Evolutionary conservation across 2,888 invertebrate species (phyloP).

Genomic region (Xestia xanthographa): DNA sequence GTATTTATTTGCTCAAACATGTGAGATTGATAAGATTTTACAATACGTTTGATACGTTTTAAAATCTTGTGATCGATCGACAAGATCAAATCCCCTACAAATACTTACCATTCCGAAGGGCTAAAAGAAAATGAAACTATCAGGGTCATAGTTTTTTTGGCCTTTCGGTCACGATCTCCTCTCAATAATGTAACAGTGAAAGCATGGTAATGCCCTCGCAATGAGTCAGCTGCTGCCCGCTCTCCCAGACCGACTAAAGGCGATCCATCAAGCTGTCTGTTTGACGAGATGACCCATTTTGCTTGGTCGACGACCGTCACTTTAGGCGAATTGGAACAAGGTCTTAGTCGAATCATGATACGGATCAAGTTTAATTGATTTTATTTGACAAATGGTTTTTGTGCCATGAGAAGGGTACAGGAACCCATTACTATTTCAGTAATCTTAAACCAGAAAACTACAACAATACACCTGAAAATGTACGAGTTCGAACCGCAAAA

Average conservation of each 20-base stretch:
- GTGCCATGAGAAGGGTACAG: not conserved
- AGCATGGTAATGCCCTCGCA: conserved; percentile 70
- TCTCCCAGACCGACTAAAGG: conserved; percentile 57
- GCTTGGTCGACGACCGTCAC: conserved; percentile 63
- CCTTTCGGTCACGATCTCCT: conserved; percentile 48
- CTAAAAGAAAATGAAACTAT: conserved; percentile 34
- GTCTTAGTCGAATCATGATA: conserved; percentile 53
- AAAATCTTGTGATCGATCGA: not conserved
- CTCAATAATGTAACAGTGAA: conserved; percentile 61
- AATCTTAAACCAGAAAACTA: not conserved
- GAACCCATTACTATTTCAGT: not conserved
- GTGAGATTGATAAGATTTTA: not conserved
- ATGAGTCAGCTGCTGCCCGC: conserved; percentile 74
- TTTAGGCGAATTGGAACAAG: conserved; percentile 53
- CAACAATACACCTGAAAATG: conserved; percentile 5
- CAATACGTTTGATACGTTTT: not conserved
- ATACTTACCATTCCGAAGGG: conserved; percentile 24
- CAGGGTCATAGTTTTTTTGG: conserved; percentile 24
- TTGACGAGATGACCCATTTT: conserved; percentile 72
- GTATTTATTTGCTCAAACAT: too few relatives aligned
- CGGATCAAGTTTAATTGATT: conserved; percentile 49
- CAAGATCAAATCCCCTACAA: not conserved
- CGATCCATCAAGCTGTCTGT: conserved; percentile 78
- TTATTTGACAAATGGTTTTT: conserved; percentile 35
- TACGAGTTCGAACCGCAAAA: conserved; percentile 14